phyloP scores from a whole-genome alignment of 2,113 vertebrate genomes.

The Ondatra zibethicus region DNA sequence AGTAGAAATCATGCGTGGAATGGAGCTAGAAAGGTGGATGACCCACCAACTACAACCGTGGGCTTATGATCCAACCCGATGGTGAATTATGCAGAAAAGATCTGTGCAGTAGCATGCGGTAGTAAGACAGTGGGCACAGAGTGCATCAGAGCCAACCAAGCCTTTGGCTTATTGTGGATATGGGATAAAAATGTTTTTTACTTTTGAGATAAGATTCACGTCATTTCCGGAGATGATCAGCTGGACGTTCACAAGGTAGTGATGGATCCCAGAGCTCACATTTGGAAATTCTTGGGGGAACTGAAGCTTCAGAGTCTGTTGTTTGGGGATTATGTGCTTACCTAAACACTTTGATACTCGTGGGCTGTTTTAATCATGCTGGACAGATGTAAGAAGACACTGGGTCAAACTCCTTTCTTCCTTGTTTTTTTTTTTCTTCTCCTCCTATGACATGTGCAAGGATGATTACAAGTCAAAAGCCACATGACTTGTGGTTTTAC shows the following conservation, averaged over 20 bases:
- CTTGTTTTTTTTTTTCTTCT: background rate
- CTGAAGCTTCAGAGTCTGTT: background rate
- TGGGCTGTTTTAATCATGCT: background rate
- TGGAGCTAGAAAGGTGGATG: background rate
- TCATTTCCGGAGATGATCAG: conserved; percentile 15
- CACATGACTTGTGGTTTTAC: conserved; percentile 66
- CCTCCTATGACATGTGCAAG: conserved; percentile 7
- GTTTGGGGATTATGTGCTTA: background rate
- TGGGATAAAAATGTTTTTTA: conserved; percentile 13
- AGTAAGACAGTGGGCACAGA: background rate
- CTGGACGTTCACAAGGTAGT: background rate
- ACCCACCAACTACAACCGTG: background rate
- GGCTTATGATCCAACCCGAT: background rate
- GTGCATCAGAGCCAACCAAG: background rate
- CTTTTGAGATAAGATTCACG: background rate
- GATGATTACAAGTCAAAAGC: conserved; percentile 30
- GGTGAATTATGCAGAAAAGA: background rate
- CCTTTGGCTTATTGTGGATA: background rate
- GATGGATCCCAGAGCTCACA: background rate
- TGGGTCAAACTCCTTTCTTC: background rate
- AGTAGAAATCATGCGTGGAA: background rate
- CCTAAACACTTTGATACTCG: background rate
- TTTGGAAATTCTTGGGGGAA: background rate
- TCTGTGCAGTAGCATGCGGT: background rate
- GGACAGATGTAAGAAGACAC: background rate